Evolutionary conservation across 2,113 vertebrate species (phyloP).

Genomic region (Anarrhichthys ocellatus): DNA sequence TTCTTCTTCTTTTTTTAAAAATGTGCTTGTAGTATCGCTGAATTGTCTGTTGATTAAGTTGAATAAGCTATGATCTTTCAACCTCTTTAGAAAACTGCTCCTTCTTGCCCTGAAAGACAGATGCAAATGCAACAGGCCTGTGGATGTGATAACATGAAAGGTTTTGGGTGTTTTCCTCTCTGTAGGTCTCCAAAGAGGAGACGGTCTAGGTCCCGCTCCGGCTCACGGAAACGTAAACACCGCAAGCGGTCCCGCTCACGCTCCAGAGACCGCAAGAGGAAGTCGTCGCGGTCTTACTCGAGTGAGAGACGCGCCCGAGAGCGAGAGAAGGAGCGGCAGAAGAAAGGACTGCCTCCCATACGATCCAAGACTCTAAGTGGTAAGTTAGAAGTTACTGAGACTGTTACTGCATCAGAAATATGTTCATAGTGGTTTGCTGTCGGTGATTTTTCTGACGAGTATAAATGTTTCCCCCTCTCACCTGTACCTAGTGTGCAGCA

Average conservation of each 20-base stretch:
- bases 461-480: not conserved
- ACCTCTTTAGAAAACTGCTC: not conserved
- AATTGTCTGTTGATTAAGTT: not conserved
- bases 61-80: not conserved
- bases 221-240: conserved; percentile 96
- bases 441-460: not conserved
- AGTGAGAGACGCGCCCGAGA: conserved; percentile 94
- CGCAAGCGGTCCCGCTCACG: conserved; percentile 95
- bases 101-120: not conserved
- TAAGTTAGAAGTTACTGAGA: conserved; percentile 51
- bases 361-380: conserved; percentile 96
- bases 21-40: conserved; percentile 1
- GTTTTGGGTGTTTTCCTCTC: not conserved
- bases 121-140: not conserved
- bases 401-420: not conserved
- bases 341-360: conserved; percentile 95
- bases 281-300: conserved; percentile 94
- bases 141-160: not conserved
- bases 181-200: conserved; percentile 94
- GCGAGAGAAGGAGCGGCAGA: conserved; percentile 95
- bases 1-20: not conserved
- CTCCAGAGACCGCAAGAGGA: conserved; percentile 96
- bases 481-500: conserved; percentile 91
- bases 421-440: not conserved
- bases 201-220: conserved; percentile 94